Evolutionary conservation across 1,140 invertebrate genomes (phyloP).

Genomic region (Solen grandis): DNA sequence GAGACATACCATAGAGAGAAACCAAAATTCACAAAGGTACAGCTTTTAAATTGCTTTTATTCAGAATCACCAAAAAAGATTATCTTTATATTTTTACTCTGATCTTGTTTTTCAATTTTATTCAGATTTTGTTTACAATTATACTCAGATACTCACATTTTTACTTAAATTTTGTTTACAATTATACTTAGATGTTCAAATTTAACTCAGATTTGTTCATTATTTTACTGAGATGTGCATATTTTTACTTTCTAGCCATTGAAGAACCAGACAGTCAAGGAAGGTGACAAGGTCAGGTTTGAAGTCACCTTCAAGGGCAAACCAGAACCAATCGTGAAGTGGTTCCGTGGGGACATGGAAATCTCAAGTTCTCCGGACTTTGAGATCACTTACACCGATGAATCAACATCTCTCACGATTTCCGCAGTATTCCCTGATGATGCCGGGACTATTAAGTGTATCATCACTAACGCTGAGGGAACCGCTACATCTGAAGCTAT

Average conservation of each 20-base stretch:
- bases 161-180: too few species aligned
- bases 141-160: too few species aligned
- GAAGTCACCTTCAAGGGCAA: conserved; percentile 88
- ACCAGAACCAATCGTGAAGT: conserved; percentile 87
- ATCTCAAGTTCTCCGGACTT: conserved; percentile 76
- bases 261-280: conserved; percentile 83
- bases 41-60: too few species aligned
- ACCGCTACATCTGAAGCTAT: conserved; percentile 83
- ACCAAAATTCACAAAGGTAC: conserved; percentile 69
- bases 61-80: too few species aligned
- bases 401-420: conserved; percentile 88
- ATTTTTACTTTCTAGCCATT: conserved; percentile 65
- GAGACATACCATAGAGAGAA: conserved; percentile 64
- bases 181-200: too few species aligned
- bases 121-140: too few species aligned
- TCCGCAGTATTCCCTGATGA: conserved; percentile 97
- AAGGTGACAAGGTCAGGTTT: conserved; percentile 86
- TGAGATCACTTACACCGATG: conserved; percentile 74
- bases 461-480: conserved; percentile 94
- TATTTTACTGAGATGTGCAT: too few species aligned
- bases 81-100: too few species aligned
- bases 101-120: too few species aligned
- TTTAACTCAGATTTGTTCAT: too few species aligned
- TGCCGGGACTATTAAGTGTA: conserved; percentile 95
- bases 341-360: conserved; percentile 86